phyloP scores from a whole-genome alignment of 2,797 vertebrate species.

The Peromyscus melanophrys region DNA sequence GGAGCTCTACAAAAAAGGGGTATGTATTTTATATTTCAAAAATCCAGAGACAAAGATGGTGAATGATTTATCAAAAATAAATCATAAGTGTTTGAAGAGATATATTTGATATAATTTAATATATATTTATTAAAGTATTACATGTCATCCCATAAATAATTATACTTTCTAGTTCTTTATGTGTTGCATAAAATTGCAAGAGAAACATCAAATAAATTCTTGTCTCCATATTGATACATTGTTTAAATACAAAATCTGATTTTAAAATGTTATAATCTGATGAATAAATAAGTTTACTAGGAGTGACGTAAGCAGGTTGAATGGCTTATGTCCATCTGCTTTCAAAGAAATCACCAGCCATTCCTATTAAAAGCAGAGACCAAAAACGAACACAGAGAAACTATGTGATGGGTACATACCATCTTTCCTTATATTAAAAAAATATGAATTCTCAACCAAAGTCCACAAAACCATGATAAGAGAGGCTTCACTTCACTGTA shows the following conservation, averaged over 20 bases:
- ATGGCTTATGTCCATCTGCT: not conserved
- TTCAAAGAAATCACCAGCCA: not conserved
- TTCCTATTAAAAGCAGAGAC: not conserved
- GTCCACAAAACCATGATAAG: not conserved
- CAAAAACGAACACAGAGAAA: not conserved
- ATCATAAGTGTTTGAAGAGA: not conserved
- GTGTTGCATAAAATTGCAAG: not conserved
- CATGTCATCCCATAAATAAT: not conserved
- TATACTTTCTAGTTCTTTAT: not conserved
- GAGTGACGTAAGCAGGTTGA: not conserved
- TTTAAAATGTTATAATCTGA: not conserved
- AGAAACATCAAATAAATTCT: not conserved
- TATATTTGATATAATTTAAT: not conserved
- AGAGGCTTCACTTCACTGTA: not conserved
- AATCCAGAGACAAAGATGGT: not conserved
- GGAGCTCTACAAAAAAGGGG: not conserved
- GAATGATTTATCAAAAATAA: not conserved
- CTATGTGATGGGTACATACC: not conserved
- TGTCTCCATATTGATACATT: not conserved
- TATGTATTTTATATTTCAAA: not conserved
- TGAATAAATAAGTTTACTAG: not conserved
- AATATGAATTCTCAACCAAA: not conserved
- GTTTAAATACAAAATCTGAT: not conserved
- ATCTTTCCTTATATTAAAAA: not conserved
- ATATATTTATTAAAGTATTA: not conserved